Base-by-base conservation (phyloP, 35 echinoderm and acorn worm genomes). In the Ophioderma brevispina region DNA sequence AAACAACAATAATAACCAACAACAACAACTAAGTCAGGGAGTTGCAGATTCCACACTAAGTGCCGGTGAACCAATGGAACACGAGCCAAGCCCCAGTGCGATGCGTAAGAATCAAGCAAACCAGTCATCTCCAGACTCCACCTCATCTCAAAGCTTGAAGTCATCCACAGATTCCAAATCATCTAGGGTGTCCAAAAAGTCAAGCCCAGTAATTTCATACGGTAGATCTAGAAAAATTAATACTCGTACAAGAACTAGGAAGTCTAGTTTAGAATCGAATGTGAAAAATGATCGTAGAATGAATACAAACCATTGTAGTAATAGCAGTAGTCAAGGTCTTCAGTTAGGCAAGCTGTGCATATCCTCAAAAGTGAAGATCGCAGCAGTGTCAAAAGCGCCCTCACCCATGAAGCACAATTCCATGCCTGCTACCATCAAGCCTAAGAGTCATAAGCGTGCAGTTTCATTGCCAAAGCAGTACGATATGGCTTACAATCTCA, bases 401-500 rank as follows among this genome's bases (percentile, higher is more conserved):
- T 49, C 50, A 11, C 90, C 94, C 32, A 78, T 92, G 43, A 87
- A 87, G 49, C 89, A 88, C 80, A 94, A 91, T 50, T 97, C 95
- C 77, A 90, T 97, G 91, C 95, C 95, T 6, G 82, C 84, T 21
- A 91, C 91, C 19, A 33, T 94, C 33, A 97, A 97, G 46, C 91
- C 91, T 43, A 88, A 87, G 63, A 81, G 78, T 76, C n/a, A 75
- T 38, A 86, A 85, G 32, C 81, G 91, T 32, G 79, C 83, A 14
- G 76, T 75, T 17, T 90, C 92, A 11, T 49, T 86, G 31, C 64
- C 87, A 23, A 75, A 85, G 25, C 76, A 92, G 50, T 46, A 76
- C 13, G 50, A 92, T 35, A 36, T 92, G 36, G 91, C 77, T 42
- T 40, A 46, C 49, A 81, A 88, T 28, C 77, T 92, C 75, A 92